Evolutionary conservation across 2,888 invertebrate species (phyloP), one percentile per base, ranked within the genome.

Genomic region (Drosophila mercatorum): DNA sequence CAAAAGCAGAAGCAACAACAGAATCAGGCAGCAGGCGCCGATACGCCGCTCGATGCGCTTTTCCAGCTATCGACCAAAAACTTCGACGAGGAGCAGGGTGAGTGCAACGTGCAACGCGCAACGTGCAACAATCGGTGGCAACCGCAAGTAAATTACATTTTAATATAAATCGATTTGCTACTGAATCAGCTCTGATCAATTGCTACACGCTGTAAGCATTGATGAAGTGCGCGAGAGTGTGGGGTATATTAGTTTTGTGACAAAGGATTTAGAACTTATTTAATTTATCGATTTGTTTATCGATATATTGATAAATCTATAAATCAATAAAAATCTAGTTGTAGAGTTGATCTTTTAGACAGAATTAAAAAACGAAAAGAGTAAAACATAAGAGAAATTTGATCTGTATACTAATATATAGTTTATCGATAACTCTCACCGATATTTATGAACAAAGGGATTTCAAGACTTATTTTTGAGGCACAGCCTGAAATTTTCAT

Each of bases 1-100:
- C 34, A 51, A 49, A 38, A 51, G 4, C 51, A 51, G 17, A n/a
- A 49, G 31, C 49, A 51, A 11, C 51, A 53, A 14, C 36, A 4
- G 14, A 22, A 53, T 5, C 53, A 52, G 31, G 44, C 47, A n/a
- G 31, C 56, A 38, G 63, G 43, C 38, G 34, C 47, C 1, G 96
- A 96, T 78, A 98, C 98, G 14, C 98, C 98, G 0, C 94, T 99
- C 75, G 98, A 98, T 92, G 98, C 98, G 1, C 95, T 99, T 34
- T 98, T 98, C 93, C 98, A 98, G 93, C 97, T 99, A 96, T 98
- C 98, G 80, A 98, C 97, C 94, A 98, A 98, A 94, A 98, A 98
- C 68, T 98, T 98, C 93, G 98, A 98, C 92, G 98, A 97, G 60
- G 95, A 96, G 89, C 96, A 96, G 92, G 95, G 97, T 93, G 96